Percentiles rank a stretch among this genome's conserved stretches.
These are phyloP conservation scores for Fringilla coelebs DNA, from an alignment of 2,797 vertebrate genomes.

Conservation along the genomic window DNA sequence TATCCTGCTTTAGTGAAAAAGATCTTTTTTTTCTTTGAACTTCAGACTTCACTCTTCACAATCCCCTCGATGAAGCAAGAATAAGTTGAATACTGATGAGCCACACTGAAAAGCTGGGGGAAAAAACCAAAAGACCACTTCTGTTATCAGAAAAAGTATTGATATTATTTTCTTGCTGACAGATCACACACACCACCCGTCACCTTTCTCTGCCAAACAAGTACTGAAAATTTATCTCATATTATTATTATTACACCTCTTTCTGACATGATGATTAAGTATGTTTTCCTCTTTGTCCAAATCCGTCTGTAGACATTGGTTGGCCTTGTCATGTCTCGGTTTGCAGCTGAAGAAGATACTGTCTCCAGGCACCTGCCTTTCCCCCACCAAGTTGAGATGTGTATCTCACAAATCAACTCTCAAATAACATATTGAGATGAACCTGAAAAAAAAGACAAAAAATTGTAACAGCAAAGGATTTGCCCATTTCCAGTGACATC, in stretches of 20 bases:
- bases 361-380: neutral
- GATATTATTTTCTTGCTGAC: neutral
- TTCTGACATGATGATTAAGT: neutral
- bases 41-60: neutral
- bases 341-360: neutral
- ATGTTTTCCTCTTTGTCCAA: neutral
- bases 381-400: neutral
- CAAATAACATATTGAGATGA: neutral
- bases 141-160: neutral
- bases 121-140: neutral
- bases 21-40: neutral
- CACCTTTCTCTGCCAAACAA: neutral
- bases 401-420: neutral
- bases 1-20: neutral
- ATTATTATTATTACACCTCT: neutral
- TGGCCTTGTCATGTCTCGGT: neutral
- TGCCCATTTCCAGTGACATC: neutral
- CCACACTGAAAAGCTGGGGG: neutral
- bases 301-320: neutral
- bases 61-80: neutral
- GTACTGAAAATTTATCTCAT: neutral
- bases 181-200: accelerated
- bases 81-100: neutral
- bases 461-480: neutral
- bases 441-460: neutral